phyloP scores from a whole-genome alignment of 2,797 vertebrate species.

The Xyrichtys novacula region DNA sequence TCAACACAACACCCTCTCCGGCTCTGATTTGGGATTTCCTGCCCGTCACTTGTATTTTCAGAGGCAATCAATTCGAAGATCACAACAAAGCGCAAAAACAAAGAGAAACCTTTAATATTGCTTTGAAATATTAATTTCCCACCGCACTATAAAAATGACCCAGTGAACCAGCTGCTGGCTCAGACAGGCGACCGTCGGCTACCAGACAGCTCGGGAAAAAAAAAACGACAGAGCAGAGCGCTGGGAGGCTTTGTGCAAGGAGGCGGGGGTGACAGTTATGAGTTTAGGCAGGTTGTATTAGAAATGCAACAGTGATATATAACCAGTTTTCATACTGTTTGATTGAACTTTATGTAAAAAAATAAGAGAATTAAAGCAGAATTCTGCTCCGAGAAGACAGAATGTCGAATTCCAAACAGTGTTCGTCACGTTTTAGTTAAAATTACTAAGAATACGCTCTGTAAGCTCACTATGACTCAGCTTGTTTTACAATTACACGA shows the following conservation, averaged over 20 bases:
- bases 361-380: not conserved
- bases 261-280: conserved; percentile 1
- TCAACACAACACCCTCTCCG: not conserved
- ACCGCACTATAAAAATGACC: conserved; percentile 39
- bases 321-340: not conserved
- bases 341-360: conserved; percentile 14
- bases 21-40: conserved; percentile 37
- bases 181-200: conserved; percentile 36
- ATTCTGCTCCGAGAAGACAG: not conserved
- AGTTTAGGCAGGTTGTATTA: conserved; percentile 32
- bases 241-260: not conserved
- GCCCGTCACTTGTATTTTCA: conserved; percentile 32
- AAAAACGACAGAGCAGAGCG: conserved; percentile 1
- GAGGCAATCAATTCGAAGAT: conserved; percentile 43
- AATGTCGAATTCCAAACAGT: too few species aligned
- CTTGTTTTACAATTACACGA: too few species aligned
- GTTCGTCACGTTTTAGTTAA: not conserved
- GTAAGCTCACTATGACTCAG: too few species aligned
- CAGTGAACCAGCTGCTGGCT: conserved; percentile 33
- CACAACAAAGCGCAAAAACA: conserved; percentile 43
- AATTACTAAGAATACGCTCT: too few species aligned
- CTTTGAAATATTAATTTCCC: conserved; percentile 59
- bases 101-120: conserved; percentile 37
- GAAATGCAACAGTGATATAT: conserved; percentile 14
- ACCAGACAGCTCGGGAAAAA: not conserved